Evolutionary conservation across 2,113 vertebrate species (phyloP).

Genomic region (Pachypanchax playfairii): DNA sequence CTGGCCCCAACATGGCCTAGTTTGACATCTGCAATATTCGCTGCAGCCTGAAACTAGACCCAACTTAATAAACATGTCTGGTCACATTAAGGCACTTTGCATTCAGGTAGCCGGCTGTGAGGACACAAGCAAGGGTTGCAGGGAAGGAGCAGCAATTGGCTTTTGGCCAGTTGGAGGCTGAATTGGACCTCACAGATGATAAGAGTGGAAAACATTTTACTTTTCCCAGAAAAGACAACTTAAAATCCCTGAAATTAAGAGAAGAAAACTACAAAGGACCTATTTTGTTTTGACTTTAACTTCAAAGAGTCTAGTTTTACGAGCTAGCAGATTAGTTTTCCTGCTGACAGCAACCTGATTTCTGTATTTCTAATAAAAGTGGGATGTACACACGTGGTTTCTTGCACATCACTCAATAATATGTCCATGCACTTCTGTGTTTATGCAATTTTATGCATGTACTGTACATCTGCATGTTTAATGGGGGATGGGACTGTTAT

Average conservation of each 20-base stretch:
- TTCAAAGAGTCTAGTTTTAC: conserved; percentile 32
- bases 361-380: not conserved
- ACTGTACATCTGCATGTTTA: conserved; percentile 37
- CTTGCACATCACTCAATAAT: conserved; percentile 24
- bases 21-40: conserved; percentile 82
- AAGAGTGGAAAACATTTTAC: conserved; percentile 32
- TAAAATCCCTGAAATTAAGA: conserved; percentile 23
- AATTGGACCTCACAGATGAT: conserved; percentile 23
- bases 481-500: conserved; percentile 56
- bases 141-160: conserved; percentile 38
- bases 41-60: conserved; percentile 78
- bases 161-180: conserved; percentile 47
- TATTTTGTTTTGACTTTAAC: conserved; percentile 40
- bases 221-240: conserved; percentile 23
- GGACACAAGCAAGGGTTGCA: conserved; percentile 55
- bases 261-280: not conserved
- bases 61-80: conserved; percentile 81
- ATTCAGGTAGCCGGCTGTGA: conserved; percentile 77
- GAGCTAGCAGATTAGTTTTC: conserved; percentile 10
- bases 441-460: conserved; percentile 21
- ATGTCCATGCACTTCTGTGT: conserved; percentile 18
- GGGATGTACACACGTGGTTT: conserved; percentile 17
- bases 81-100: conserved; percentile 77
- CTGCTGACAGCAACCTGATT: conserved; percentile 6
- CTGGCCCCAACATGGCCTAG: conserved; percentile 74